phyloP scores from a whole-genome alignment of 2,797 vertebrate genomes.

The Thunnus albacares region DNA sequence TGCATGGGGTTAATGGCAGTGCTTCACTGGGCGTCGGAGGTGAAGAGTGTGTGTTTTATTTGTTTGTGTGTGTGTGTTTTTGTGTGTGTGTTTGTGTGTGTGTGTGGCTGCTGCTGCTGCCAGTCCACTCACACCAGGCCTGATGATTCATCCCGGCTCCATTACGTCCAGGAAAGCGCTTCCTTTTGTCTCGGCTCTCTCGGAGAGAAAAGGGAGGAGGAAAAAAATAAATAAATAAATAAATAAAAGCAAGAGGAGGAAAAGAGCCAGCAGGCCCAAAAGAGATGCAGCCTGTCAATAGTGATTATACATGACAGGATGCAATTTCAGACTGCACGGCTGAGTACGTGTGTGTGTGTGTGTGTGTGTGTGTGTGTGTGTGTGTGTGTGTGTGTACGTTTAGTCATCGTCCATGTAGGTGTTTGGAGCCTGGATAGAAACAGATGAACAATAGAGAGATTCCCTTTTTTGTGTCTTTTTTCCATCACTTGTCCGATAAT shows the following conservation, averaged over 20 bases:
- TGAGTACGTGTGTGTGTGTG: slow-evolving; percentile 21
- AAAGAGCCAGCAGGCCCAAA: slow-evolving; percentile 56
- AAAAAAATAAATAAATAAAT: slow-evolving; percentile 1
- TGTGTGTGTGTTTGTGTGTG: slow-evolving; percentile 7
- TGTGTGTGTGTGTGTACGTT: slow-evolving; percentile 6
- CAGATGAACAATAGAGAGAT: neutral
- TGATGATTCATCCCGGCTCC: slow-evolving; percentile 81
- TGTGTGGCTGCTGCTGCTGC: slow-evolving; percentile 7
- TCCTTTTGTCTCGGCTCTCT: slow-evolving; percentile 72
- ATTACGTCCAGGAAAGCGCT: slow-evolving; percentile 68
- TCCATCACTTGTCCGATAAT: slow-evolving; percentile 10
- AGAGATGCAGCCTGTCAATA: slow-evolving; percentile 75
- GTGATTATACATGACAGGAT: slow-evolving; percentile 81
- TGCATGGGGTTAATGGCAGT: slow-evolving; percentile 33
- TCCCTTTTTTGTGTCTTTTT: neutral
- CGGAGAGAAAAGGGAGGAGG: neutral
- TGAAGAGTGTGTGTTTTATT: slow-evolving; percentile 30
- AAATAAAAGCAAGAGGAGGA: slow-evolving; percentile 59
- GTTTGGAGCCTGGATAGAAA: slow-evolving; percentile 36
- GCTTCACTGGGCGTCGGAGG: slow-evolving; percentile 16
- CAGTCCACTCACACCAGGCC: slow-evolving; percentile 45
- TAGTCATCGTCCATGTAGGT: slow-evolving; percentile 57
- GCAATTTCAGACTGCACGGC: slow-evolving; percentile 73
- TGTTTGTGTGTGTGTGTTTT: slow-evolving; percentile 2
- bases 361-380: neutral